Evolutionary conservation across 1,140 invertebrate genomes (phyloP), one percentile per base, ranked within the genome.

Genomic region (Drosophila kepulauana): DNA sequence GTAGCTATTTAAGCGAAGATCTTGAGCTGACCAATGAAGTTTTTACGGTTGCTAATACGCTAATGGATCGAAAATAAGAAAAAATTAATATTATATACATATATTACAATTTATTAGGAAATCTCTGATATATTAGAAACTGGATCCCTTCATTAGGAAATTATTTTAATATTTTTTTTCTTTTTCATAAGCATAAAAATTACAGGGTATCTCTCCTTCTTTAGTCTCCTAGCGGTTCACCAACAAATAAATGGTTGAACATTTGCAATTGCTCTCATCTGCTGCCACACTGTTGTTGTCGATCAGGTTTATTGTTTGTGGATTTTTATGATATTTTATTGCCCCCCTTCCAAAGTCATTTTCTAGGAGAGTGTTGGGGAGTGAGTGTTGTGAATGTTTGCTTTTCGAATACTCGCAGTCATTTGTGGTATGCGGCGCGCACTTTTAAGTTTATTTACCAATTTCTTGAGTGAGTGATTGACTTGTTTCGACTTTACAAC

Each of bases 301-400:
- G 25, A 64, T 75, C 75, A 65, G 51, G 58, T 64, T 81, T 56
- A 48, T 48, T 77, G 38, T 68, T 79, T 82, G 54, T 75, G 43
- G 66, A 76, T 72, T 82, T 72, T 79, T 73, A 84, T 81, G 49
- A 76, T 78, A 79, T 73, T 82, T 81, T 75, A 73, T 85, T 67
- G 78, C 75, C 43, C 10, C 48, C 35, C 35, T 8, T 8, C 1
- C 35, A 38, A 54, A 20, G 6, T 20, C 41, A 25, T 4, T 25
- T 25, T 25, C 20, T 41, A 20, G 3, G 1, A 16, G 3, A 1
- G 35, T 11, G 61, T 57, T 38, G 43, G 45, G 48, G n/a, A 16
- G n/a, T 25, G 57, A 0, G 7, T 25, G 49, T 45, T 54, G 25
- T 35, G 52, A 41, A 15, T 52, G 49, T 30, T 45, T 43, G 16